Evolutionary conservation across 1,140 invertebrate species (phyloP), one percentile per base, ranked within the genome.

Genomic region (Drosophila miranda): DNA sequence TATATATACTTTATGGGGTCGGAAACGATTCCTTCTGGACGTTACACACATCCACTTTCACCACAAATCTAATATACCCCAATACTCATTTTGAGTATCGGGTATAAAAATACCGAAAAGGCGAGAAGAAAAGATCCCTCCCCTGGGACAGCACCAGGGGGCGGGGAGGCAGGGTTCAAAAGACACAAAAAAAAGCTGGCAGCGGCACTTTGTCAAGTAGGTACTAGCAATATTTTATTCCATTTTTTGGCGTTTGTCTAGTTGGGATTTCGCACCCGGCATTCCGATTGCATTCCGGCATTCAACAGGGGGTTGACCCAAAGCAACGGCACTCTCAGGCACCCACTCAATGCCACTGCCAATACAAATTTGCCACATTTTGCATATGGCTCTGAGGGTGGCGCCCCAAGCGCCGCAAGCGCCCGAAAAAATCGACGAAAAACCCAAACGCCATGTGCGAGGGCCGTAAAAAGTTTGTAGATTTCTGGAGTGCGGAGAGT

Each of bases 171-270:
- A 30, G 34, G 9, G 34, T 13, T 38, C 9, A 13, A 38, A 38
- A 3, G 0, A 34, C 9, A 23, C 50, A 54, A 73, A 76, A 76
- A 84, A 69, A 5, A 13, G 11, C 34, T 38, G 34, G 56, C 83
- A 68, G 50, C 76, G 84, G 76, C 80, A 84, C 76, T 84, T 84
- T 84, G 80, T 84, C 80, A 84, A 79, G 67, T 73, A 79, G 76
- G 77, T 84, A 84, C 84, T 84, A 84, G 72, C 67, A 84, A 84
- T 84, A 73, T 79, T 73, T 67, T 79, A 63, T 75, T 78, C 55
- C 51, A 54, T 60, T 60, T 60, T 62, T 61, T 21, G 42, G n/a
- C 50, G 42, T 61, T 60, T 54, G 34, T 69, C 62, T 61, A 59
- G 53, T 51, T 45, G 38, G 75, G 43, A 48, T 44, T 66, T 49